Evolutionary conservation across 2,113 vertebrate species (phyloP).

Genomic region (Perca schrenkii): DNA sequence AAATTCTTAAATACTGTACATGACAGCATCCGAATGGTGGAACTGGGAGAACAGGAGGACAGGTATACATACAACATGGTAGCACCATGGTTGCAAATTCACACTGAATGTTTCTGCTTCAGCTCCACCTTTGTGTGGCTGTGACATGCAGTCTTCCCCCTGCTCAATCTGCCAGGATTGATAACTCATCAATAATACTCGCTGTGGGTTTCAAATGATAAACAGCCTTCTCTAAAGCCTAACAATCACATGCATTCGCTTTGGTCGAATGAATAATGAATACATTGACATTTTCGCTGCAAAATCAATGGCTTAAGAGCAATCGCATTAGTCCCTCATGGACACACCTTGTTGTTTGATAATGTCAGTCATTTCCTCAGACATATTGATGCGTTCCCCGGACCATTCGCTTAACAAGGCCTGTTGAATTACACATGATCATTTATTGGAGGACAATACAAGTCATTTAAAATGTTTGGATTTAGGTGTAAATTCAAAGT

Average conservation of each 20-base stretch:
- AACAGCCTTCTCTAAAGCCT: constrained; percentile 50
- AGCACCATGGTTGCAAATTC: neutral
- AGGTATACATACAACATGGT: neutral
- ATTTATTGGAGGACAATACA: constrained; percentile 39
- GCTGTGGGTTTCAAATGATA: constrained; percentile 51
- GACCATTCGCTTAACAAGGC: constrained; percentile 37
- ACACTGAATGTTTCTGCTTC: neutral
- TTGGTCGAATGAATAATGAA: constrained; percentile 77
- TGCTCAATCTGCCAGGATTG: constrained; percentile 62
- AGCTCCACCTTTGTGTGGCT: constrained; percentile 34
- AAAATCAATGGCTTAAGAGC: constrained; percentile 79
- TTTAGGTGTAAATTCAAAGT: constrained; percentile 19
- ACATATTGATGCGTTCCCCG: constrained; percentile 64
- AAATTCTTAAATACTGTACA: neutral
- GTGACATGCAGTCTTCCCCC: constrained; percentile 19
- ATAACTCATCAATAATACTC: constrained; percentile 68
- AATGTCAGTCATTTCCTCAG: constrained; percentile 74
- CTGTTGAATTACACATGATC: constrained; percentile 72
- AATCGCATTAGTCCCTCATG: constrained; percentile 66
- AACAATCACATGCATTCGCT: constrained; percentile 62
- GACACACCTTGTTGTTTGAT: constrained; percentile 73
- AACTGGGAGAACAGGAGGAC: neutral
- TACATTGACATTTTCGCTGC: constrained; percentile 81
- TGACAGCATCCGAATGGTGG: neutral
- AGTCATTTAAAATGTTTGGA: neutral